Evolutionary conservation across 1,140 invertebrate genomes (phyloP), one percentile per base, ranked within the genome.

Genomic region (Leptestheria dahalacensis): DNA sequence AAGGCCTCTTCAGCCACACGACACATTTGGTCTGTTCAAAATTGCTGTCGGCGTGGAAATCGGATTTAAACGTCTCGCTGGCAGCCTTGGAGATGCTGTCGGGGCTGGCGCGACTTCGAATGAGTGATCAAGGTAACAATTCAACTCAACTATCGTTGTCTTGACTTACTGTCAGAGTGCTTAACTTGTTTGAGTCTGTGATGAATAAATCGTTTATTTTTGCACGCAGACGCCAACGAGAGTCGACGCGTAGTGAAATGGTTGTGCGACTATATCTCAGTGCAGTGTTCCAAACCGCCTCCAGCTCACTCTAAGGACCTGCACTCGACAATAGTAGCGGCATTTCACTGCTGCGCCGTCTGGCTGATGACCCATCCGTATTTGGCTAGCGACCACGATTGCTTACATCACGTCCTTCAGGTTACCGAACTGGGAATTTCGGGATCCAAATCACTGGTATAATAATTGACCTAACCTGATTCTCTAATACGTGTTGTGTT

Each of bases 361-460:
- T 99, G 96, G 94, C 76, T 99, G 48, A 80, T 89, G 55, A 84
- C 90, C 60, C 88, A 89, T 77, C 86, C 84, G 21, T 85, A 84
- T 70, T 76, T 96, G 46, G 76, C 95, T 59, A 82, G 88, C 68
- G 93, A 97, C 71, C 85, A 89, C 65, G 90, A 94, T 67, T 94
- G 90, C 74, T 77, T 98, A 2, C 82, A 85, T 60, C 91, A 87
- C 52, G 86, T 98, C 10, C 77, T 98, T 48, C 92, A 99, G 75
- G 93, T 97, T 0, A 88, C 97, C 1, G 96, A 99, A 72, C 78
- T 98, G 6, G 96, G 96, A 59, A 91, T 99, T 50, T 97, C 95
- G 0, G 96, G 96, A 10, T 86, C 89, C 2, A 97, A 95, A 73
- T 82, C 80, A 46, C 75, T 81, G 72, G 80, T 79, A 71, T 62